Conservation (phyloP, 2,888 invertebrate species). For the Tetranychus truncatus region DNA sequence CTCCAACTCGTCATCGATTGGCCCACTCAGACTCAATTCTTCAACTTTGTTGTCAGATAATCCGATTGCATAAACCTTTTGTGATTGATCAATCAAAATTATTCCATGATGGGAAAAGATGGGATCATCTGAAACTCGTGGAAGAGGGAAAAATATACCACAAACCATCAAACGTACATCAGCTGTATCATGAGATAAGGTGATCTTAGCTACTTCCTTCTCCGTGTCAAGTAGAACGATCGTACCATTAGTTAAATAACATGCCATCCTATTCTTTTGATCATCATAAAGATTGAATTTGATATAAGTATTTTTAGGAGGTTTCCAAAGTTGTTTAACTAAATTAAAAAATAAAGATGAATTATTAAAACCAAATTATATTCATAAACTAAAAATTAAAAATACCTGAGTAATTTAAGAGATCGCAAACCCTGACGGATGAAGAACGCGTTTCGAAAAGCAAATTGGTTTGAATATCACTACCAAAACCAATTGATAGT, state of each 20-base stretch:
- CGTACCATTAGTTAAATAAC: background rate
- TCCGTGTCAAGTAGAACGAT: background rate
- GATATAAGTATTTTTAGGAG: background rate
- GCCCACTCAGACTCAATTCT: background rate
- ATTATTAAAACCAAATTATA: conserved; percentile 2
- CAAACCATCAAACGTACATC: background rate
- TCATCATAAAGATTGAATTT: conserved; percentile 1
- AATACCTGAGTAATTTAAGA: background rate
- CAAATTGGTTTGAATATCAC: background rate
- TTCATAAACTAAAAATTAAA: conserved; percentile 1
- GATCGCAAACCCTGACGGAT: background rate
- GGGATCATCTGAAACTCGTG: background rate
- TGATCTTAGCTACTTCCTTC: background rate
- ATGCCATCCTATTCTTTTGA: background rate
- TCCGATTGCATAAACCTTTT: conserved; percentile 14
- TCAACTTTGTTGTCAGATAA: background rate
- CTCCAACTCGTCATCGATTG: conserved; percentile 1
- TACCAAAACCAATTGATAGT: conserved; percentile 5
- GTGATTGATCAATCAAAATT: conserved; percentile 11
- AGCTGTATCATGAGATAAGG: background rate
- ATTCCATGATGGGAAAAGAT: background rate
- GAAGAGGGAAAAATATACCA: background rate
- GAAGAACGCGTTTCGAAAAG: background rate
- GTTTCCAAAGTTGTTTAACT: conserved; percentile 8
- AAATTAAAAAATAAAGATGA: background rate